Base-by-base conservation (phyloP, 2,888 invertebrate species). In the Hofmannophila pseudospretella region DNA sequence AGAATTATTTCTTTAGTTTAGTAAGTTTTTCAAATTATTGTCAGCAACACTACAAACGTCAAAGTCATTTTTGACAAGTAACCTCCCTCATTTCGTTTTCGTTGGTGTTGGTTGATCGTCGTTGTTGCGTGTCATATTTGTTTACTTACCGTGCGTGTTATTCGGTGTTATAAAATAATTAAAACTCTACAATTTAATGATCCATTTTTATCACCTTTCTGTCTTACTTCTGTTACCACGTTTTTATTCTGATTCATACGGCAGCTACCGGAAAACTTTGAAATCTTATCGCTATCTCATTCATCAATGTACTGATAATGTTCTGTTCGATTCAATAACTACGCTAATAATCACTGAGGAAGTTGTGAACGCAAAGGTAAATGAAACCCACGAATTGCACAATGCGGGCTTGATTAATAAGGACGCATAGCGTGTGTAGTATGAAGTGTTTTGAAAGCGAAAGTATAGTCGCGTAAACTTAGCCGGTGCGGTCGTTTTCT, bases 391-490 rank as follows among this genome's bases (percentile, higher is more conserved):
- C 45, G 36, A 39, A 43, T 69, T 67, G 47, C 65, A 51, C 59
- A 68, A 69, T 60, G 49, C 34, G 35, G 39, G 48, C 49, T 47
- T 53, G 47, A 48, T 43, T 47, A 51, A 35, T 44, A 23, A 25
- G 42, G 36, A 35, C 50, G 39, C 41, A 39, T 37, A 46, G 47
- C 49, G 45, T 54, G 41, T 46, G 34, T 40, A 47, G 42, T 51
- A 44, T 51, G 48, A 38, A 41, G 49, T 23, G 23, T 50, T 54
- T 44, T 36, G 37, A 38, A 53, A 50, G 50, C 49, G 54, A 59
- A 63, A 62, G 58, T 49, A 47, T 35, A 44, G 29, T 45, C 41
- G 40, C 38, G 28, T 27, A 22, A 20, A 28, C 32, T 7, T 13
- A 11, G 27, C 27, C 27, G 4, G 16, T 16, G 16, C 5, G 27